phyloP scores from a whole-genome alignment of 2,888 invertebrate genomes.

The Tyria jacobaeae region DNA sequence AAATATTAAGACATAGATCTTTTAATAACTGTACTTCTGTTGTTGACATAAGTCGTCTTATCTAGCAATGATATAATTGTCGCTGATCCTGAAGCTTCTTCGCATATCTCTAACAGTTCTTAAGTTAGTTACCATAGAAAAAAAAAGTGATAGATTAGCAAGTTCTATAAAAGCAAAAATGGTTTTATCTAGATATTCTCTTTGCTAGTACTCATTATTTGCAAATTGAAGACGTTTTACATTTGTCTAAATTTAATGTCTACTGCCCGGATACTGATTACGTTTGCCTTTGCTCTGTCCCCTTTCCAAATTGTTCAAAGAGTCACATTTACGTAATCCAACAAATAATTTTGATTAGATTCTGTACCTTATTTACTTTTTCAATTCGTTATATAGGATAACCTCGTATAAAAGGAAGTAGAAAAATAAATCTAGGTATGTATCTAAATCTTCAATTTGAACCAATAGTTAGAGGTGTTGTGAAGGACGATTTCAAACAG shows the following conservation, averaged over 20 bases:
- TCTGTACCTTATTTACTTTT: neutral
- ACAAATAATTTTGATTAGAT: neutral
- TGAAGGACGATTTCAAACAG: conserved; percentile 27
- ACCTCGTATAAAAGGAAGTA: neutral
- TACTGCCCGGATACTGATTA: neutral
- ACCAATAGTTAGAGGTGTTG: conserved; percentile 44
- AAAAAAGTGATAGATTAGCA: too few species aligned
- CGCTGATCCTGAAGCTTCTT: too few species aligned
- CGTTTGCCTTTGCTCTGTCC: neutral
- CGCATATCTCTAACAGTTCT: too few species aligned
- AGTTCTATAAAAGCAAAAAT: too few species aligned
- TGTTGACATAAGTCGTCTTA: too few species aligned
- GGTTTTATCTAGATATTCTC: neutral
- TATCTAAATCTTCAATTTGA: conserved; percentile 32
- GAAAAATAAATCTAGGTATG: too few species aligned
- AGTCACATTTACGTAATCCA: neutral
- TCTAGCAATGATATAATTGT: too few species aligned
- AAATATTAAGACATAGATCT: too few species aligned
- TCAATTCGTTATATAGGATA: neutral
- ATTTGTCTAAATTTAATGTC: conserved; percentile 22
- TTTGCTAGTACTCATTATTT: neutral
- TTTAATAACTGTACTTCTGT: too few species aligned
- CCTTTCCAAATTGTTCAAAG: neutral
- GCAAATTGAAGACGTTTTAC: neutral
- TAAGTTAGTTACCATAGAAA: too few species aligned